Percentiles rank a stretch among this genome's conserved stretches.
These are phyloP conservation scores for Augochlora pura DNA, from an alignment of 1,140 invertebrate species.

Conservation along the genomic window DNA sequence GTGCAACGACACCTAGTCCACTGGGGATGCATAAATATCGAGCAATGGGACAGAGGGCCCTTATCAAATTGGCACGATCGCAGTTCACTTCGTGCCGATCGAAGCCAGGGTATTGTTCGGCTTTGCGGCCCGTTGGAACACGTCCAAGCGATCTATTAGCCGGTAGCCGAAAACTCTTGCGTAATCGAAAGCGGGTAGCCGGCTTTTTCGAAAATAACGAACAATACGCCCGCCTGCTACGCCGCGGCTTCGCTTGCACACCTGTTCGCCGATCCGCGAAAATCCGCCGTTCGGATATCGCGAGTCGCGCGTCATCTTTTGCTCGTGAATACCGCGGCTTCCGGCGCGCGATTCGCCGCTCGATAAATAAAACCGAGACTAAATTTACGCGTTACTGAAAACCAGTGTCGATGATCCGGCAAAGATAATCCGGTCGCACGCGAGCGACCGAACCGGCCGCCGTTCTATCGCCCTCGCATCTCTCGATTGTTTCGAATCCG, in stretches of 20 bases:
- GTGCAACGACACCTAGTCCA: constrained; percentile 9
- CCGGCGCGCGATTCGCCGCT: no score
- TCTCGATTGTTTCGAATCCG: no score
- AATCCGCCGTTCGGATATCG: no score
- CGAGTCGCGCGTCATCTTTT: not conserved
- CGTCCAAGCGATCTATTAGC: constrained; percentile 43
- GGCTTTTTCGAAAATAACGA: constrained; percentile 54
- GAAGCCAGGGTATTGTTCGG: constrained; percentile 34
- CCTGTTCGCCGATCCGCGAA: constrained; percentile 36
- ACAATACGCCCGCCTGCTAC: not conserved
- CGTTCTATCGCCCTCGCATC: not conserved
- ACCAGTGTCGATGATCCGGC: not conserved
- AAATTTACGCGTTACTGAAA: constrained; percentile 15
- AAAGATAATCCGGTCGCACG: constrained; percentile 9
- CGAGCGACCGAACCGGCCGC: not conserved
- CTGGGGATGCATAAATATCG: constrained; percentile 19
- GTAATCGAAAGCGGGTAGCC: constrained; percentile 35
- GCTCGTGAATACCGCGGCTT: not conserved
- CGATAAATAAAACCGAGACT: not conserved
- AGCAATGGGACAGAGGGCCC: constrained; percentile 31
- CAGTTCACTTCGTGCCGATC: constrained; percentile 20
- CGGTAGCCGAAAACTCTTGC: constrained; percentile 49
- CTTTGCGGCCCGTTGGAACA: constrained; percentile 36
- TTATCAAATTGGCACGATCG: constrained; percentile 57
- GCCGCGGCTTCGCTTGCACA: constrained; percentile 22